Evolutionary conservation across 2,888 invertebrate genomes (phyloP).

Genomic region (Tetragonula carbonaria): DNA sequence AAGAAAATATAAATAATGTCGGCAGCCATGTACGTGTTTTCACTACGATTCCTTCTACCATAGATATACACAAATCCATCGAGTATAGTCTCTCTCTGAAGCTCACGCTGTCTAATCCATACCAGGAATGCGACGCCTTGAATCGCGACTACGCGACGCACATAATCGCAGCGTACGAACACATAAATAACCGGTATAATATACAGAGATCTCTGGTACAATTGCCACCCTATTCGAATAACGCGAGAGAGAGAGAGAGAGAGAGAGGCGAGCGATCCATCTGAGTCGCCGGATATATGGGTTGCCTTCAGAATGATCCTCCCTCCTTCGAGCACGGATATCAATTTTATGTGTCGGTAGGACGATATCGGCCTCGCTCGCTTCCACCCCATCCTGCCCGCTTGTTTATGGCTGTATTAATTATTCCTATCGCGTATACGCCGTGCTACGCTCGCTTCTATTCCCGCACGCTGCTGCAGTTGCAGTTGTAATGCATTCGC

Average conservation of each 20-base stretch:
- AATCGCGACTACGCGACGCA: neutral
- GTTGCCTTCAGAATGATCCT: conserved; percentile 51
- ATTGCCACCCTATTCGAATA: conserved; percentile 38
- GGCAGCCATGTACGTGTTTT: neutral
- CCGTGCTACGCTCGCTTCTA: conserved; percentile 69
- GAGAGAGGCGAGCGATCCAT: conserved; percentile 34
- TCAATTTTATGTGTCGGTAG: conserved; percentile 80
- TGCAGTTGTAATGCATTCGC: conserved; percentile 72
- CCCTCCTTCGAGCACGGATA: conserved; percentile 70
- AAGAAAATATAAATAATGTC: too few species aligned
- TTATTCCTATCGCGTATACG: conserved; percentile 82
- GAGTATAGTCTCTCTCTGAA: too few species aligned
- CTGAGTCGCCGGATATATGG: conserved; percentile 40
- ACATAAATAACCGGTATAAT: conserved; percentile 48
- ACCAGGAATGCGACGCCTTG: neutral
- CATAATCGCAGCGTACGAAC: conserved; percentile 30
- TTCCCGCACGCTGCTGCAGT: conserved; percentile 67
- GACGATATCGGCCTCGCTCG: conserved; percentile 72
- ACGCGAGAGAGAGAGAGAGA: neutral
- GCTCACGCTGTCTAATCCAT: neutral
- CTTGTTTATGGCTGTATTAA: conserved; percentile 82
- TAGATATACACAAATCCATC: neutral
- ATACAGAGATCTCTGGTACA: conserved; percentile 30
- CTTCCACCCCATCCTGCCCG: conserved; percentile 33
- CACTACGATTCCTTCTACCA: neutral